These are phyloP conservation scores for Rhogogaster chlorosoma DNA, from an alignment of 2,888 invertebrate species.

Conservation along the genomic window DNA sequence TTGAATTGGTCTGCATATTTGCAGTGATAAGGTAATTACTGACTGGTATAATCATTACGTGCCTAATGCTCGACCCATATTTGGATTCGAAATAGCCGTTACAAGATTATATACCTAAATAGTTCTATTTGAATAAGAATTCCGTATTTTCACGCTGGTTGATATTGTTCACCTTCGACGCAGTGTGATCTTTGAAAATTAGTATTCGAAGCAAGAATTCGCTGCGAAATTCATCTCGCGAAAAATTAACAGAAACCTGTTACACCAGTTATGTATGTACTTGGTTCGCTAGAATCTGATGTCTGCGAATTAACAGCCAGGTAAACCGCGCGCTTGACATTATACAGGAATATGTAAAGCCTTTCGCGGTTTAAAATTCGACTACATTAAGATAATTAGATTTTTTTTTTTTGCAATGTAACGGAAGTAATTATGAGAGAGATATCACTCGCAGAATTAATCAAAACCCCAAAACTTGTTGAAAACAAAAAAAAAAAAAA, in stretches of 20 bases:
- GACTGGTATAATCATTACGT: not conserved
- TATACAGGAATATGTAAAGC: not conserved
- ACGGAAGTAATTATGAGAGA: not conserved
- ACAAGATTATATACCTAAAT: too few relatives aligned
- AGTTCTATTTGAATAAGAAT: not conserved
- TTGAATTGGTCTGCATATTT: not conserved
- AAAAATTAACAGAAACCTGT: slow-evolving; percentile 38
- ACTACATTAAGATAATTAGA: not conserved
- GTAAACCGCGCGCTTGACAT: not conserved
- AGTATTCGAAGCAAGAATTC: not conserved
- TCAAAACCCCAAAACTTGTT: not conserved
- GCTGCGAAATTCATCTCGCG: not conserved
- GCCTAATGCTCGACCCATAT: not conserved
- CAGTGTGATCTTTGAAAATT: not conserved
- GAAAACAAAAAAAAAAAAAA: not conserved
- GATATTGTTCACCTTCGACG: not conserved
- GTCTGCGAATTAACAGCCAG: not conserved
- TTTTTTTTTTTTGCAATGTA: not conserved
- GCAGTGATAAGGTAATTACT: not conserved
- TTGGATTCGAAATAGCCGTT: not conserved
- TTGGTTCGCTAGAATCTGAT: not conserved
- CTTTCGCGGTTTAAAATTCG: not conserved
- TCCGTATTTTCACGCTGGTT: not conserved
- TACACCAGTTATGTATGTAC: not conserved
- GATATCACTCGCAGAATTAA: not conserved